Conservation (phyloP, 2,888 invertebrate species). For the Dryomyza anilis region DNA sequence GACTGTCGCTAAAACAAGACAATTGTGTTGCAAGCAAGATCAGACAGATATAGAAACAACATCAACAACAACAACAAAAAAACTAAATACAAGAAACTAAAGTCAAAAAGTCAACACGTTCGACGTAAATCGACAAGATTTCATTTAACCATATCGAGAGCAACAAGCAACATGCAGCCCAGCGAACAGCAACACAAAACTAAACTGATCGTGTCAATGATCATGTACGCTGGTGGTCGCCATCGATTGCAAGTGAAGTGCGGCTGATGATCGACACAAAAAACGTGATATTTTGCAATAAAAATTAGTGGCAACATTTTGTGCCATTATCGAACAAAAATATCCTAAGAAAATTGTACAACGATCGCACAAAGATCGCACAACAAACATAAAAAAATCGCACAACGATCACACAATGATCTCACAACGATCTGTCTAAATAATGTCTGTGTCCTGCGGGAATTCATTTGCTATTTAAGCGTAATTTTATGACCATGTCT, state of each 20-base stretch:
- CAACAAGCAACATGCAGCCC: constrained; percentile 1
- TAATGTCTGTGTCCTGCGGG: neutral
- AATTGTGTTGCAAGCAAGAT: no score
- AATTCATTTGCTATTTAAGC: neutral
- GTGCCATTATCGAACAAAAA: no score
- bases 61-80: neutral
- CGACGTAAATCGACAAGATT: constrained; percentile 31
- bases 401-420: neutral
- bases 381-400: neutral
- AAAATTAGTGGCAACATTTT: constrained; percentile 11
- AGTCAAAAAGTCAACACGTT: constrained; percentile 54
- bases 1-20: neutral
- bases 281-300: constrained; percentile 8
- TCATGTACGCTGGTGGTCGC: constrained; percentile 29
- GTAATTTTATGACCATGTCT: no score
- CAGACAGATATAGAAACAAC: neutral
- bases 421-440: neutral
- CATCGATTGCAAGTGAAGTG: constrained; percentile 10
- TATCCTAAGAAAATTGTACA: neutral
- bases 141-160: neutral
- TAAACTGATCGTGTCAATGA: constrained; percentile 28
- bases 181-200: neutral
- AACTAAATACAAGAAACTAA: constrained; percentile 11
- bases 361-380: neutral
- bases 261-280: neutral